phyloP scores from a whole-genome alignment of 2,797 vertebrate genomes.

The Crocodylus rhombifer region DNA sequence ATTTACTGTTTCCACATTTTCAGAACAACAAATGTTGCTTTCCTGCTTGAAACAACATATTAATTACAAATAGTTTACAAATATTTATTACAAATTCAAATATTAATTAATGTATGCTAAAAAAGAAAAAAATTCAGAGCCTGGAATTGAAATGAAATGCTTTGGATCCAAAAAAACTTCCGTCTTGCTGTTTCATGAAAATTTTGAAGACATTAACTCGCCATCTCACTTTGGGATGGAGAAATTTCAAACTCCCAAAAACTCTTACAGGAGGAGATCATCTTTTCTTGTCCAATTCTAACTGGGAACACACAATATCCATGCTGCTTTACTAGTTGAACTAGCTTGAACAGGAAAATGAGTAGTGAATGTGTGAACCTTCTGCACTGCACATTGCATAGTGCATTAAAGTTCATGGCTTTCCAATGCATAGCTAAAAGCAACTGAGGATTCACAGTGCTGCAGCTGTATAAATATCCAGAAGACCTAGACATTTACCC shows the following conservation, averaged over 20 bases:
- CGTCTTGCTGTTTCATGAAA: not conserved
- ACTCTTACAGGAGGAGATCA: not conserved
- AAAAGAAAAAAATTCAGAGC: no score
- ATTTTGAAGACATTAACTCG: not conserved
- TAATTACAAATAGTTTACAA: no score
- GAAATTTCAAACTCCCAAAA: not conserved
- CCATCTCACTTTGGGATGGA: not conserved
- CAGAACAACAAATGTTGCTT: not conserved
- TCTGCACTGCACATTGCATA: not conserved
- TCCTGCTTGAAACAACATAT: not conserved
- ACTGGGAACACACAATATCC: not conserved
- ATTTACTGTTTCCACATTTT: slow-evolving; percentile 12
- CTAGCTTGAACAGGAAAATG: not conserved
- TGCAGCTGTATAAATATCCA: slow-evolving; percentile 67
- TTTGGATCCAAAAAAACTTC: not conserved
- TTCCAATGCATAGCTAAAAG: slow-evolving; percentile 39
- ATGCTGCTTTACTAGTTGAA: not conserved
- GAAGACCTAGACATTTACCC: not conserved
- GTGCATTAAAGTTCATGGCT: not conserved
- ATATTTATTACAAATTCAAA: no score
- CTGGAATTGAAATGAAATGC: not conserved
- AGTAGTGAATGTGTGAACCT: not conserved
- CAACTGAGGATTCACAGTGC: not conserved
- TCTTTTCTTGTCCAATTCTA: slow-evolving; percentile 21
- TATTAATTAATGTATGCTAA: no score